Evolutionary conservation across 2,113 vertebrate species (phyloP).

Genomic region (Gambusia holbrooki): DNA sequence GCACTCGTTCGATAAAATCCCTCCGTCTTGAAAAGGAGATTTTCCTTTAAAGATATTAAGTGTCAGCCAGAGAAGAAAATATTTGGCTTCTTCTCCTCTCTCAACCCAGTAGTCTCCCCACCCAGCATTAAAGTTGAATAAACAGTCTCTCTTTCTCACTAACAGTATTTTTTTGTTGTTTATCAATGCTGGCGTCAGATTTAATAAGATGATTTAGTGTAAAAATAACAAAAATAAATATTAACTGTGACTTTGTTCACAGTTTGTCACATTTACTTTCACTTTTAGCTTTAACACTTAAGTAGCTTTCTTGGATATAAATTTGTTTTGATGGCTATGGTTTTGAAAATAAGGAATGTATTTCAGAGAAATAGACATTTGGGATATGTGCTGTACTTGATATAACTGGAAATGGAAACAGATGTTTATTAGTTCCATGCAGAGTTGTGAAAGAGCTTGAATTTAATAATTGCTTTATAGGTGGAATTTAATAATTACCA

Average conservation of each 20-base stretch:
- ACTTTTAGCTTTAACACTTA: background rate
- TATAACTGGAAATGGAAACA: too few species aligned
- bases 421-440: background rate
- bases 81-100: constrained; percentile 45
- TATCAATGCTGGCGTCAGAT: constrained; percentile 36
- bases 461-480: background rate
- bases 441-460: background rate
- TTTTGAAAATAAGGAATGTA: too few species aligned
- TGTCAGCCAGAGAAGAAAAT: constrained; percentile 48
- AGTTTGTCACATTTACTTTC: background rate
- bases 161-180: constrained; percentile 32
- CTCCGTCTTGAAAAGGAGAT: constrained; percentile 71
- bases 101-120: constrained; percentile 58
- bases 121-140: constrained; percentile 75
- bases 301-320: too few species aligned
- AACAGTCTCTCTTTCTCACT: constrained; percentile 58
- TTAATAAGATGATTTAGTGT: constrained; percentile 32
- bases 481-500: background rate
- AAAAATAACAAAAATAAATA: constrained; percentile 8
- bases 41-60: constrained; percentile 53
- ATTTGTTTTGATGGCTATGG: too few species aligned
- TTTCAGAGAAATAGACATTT: too few species aligned
- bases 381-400: too few species aligned
- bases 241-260: background rate
- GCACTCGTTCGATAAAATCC: constrained; percentile 58